Percentiles rank a stretch among this genome's conserved stretches.
Evolutionary conservation across 2,113 vertebrate genomes (phyloP).

Genomic region (Embiotoca jacksoni): DNA sequence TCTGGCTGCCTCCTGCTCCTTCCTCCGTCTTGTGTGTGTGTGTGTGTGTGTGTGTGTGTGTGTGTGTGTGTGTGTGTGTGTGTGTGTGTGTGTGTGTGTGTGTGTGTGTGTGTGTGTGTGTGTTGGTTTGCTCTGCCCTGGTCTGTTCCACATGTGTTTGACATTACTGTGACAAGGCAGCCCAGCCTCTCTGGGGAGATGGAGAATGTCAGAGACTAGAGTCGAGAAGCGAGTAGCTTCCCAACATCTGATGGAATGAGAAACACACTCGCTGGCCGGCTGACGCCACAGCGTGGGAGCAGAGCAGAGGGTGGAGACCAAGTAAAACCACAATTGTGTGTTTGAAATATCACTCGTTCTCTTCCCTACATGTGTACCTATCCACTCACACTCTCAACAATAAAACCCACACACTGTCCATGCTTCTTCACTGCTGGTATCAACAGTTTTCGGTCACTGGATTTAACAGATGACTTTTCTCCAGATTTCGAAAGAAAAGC

Average conservation of each 20-base stretch:
- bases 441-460: slow-evolving; percentile 28
- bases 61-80: slow-evolving; percentile 20
- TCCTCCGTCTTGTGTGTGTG: slow-evolving; percentile 30
- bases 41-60: not conserved
- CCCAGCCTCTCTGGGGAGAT: slow-evolving; percentile 82
- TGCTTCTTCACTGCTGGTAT: not conserved
- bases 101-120: slow-evolving; percentile 34
- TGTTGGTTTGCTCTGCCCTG: slow-evolving; percentile 50
- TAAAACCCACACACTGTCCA: slow-evolving; percentile 7
- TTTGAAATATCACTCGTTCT: slow-evolving; percentile 61
- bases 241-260: slow-evolving; percentile 87
- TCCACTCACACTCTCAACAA: slow-evolving; percentile 30
- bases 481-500: slow-evolving; percentile 12
- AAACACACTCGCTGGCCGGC: slow-evolving; percentile 76
- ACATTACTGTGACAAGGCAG: slow-evolving; percentile 87
- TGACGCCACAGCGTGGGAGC: slow-evolving; percentile 83
- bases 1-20: slow-evolving; percentile 43
- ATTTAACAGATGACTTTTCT: slow-evolving; percentile 42
- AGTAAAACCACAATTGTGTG: slow-evolving; percentile 71
- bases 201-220: slow-evolving; percentile 83
- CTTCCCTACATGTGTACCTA: slow-evolving; percentile 29
- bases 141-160: slow-evolving; percentile 86
- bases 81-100: slow-evolving; percentile 34
- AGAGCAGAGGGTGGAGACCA: slow-evolving; percentile 73
- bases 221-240: slow-evolving; percentile 78